phyloP scores from a whole-genome alignment of 2,113 vertebrate genomes.

The Hippotragus niger region DNA sequence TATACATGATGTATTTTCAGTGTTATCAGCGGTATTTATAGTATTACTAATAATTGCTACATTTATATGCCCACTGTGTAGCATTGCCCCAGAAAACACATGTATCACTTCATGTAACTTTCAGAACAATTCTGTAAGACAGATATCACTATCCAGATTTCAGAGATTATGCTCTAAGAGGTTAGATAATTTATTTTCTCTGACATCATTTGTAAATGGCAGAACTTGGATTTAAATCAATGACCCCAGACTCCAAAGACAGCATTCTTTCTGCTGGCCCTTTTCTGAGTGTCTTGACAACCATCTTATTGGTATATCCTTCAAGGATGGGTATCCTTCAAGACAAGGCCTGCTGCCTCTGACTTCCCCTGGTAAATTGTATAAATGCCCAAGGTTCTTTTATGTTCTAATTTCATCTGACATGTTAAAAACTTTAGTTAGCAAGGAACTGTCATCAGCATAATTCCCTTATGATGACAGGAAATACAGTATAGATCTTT shows the following conservation, averaged over 20 bases:
- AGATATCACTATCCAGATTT: background rate
- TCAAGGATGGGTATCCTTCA: background rate
- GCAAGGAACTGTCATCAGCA: background rate
- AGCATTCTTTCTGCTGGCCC: background rate
- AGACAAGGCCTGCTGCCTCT: background rate
- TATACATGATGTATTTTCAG: background rate
- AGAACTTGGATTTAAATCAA: background rate
- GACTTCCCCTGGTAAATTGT: background rate
- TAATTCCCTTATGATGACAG: background rate
- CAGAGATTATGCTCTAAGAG: background rate
- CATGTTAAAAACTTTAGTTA: background rate
- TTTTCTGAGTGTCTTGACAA: background rate
- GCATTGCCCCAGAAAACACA: background rate
- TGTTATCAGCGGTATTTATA: background rate
- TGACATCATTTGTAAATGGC: background rate
- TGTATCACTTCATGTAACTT: background rate
- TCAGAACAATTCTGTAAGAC: background rate
- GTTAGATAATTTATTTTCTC: background rate
- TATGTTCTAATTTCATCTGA: background rate
- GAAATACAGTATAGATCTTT: background rate
- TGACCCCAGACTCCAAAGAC: background rate
- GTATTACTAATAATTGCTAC: background rate
- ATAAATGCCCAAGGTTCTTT: background rate
- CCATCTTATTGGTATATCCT: background rate
- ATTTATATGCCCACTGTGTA: background rate